phyloP scores from a whole-genome alignment of 2,888 invertebrate species.

The Rotaria sp. region DNA sequence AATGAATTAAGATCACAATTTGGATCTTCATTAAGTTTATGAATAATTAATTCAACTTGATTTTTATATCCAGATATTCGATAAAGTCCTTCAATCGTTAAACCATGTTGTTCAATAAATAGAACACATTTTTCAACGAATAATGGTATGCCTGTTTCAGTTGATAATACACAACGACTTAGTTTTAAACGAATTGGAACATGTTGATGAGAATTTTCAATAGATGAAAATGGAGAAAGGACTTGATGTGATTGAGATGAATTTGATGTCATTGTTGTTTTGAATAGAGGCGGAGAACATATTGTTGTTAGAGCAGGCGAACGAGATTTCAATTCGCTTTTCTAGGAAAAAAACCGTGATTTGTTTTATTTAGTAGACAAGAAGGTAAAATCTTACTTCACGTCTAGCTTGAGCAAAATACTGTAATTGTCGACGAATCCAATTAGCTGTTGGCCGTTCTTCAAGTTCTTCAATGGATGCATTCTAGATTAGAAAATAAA shows the following conservation, averaged over 20 bases:
- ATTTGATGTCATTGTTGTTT: neutral
- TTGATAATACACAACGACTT: slow-evolving; percentile 64
- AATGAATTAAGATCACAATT: slow-evolving; percentile 73
- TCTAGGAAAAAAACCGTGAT: neutral
- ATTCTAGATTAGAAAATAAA: neutral
- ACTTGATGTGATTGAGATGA: neutral
- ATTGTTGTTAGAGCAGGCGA: neutral
- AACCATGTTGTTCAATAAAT: slow-evolving; percentile 78
- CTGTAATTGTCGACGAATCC: slow-evolving; percentile 23
- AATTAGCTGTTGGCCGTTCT: slow-evolving; percentile 27
- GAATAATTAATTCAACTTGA: slow-evolving; percentile 83
- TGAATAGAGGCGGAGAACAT: neutral
- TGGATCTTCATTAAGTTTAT: slow-evolving; percentile 80
- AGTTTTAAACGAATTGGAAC: slow-evolving; percentile 48
- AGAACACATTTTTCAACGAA: slow-evolving; percentile 87
- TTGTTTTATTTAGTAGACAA: too few species aligned
- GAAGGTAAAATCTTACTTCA: neutral
- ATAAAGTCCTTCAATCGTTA: slow-evolving; percentile 88
- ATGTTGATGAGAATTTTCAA: slow-evolving; percentile 1
- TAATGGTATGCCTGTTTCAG: slow-evolving; percentile 73
- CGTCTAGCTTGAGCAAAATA: slow-evolving; percentile 18
- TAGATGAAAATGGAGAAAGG: neutral
- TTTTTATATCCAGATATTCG: slow-evolving; percentile 90
- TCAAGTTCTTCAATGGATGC: slow-evolving; percentile 13
- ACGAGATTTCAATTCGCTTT: neutral